phyloP scores from a whole-genome alignment of 2,797 vertebrate genomes.

The Parotocinclus haroldoi region DNA sequence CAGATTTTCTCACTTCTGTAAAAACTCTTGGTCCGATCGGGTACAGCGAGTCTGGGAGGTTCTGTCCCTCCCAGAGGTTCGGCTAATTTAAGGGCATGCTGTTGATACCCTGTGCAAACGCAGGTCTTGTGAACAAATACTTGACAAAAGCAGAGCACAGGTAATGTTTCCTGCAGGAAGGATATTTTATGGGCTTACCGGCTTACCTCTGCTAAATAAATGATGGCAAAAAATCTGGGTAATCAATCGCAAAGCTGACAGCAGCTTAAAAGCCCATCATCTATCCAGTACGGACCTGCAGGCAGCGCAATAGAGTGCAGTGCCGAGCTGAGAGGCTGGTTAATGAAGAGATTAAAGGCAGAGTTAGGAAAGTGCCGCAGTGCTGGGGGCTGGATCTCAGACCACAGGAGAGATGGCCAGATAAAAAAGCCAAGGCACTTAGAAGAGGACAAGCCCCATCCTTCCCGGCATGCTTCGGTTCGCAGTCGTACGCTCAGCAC shows the following conservation, averaged over 20 bases:
- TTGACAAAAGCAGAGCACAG: too few species aligned
- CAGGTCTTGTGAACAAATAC: too few species aligned
- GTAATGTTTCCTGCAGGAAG: too few species aligned
- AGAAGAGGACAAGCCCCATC: constrained; percentile 36
- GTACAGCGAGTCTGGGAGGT: too few species aligned
- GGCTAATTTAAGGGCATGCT: too few species aligned
- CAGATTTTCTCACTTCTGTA: too few species aligned
- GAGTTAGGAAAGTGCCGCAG: constrained; percentile 40
- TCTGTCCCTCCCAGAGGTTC: too few species aligned
- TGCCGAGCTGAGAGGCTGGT: constrained; percentile 26
- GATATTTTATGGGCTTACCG: too few species aligned
- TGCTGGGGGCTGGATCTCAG: constrained; percentile 28
- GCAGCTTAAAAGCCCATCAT: constrained; percentile 10
- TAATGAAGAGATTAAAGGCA: constrained; percentile 46
- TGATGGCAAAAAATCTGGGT: neutral
- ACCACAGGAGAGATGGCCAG: constrained; percentile 27
- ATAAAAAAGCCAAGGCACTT: constrained; percentile 32
- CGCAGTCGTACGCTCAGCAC: too few species aligned
- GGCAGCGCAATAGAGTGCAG: constrained; percentile 22
- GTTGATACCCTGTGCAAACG: too few species aligned
- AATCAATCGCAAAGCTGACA: neutral
- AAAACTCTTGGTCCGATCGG: too few species aligned
- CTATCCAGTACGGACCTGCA: constrained; percentile 2
- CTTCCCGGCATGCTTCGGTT: neutral
- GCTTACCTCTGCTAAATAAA: too few species aligned